Percentiles rank a stretch among this genome's conserved stretches.
phyloP scores from a whole-genome alignment of 2,113 vertebrate species.

The Engraulis encrasicolus region DNA sequence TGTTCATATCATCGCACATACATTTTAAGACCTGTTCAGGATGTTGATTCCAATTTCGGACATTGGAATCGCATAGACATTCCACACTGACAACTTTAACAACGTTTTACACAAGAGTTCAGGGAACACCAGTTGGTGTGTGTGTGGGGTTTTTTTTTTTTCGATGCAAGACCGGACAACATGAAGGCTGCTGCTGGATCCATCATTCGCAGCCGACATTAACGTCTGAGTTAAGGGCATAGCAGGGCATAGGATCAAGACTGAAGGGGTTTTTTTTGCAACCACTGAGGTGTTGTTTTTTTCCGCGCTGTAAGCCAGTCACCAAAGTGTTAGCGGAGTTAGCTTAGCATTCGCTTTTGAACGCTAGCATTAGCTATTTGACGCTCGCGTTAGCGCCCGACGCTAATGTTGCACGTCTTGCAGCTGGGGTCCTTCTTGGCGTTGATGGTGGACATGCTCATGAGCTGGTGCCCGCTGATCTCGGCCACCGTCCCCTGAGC shows the following conservation, averaged over 20 bases:
- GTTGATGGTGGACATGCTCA: conserved; percentile 95
- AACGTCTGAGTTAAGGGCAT: conserved; percentile 18
- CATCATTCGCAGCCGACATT: not conserved
- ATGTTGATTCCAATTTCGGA: not conserved
- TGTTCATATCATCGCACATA: not conserved
- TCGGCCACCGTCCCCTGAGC: conserved; percentile 88
- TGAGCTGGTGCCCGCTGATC: conserved; percentile 97
- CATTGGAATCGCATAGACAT: not conserved
- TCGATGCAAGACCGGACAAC: not conserved
- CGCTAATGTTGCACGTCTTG: conserved; percentile 99
- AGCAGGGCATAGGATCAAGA: conserved; percentile 11
- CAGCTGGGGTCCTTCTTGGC: conserved; percentile 99
- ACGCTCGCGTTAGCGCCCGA: conserved; percentile 84
- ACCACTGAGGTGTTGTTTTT: not conserved
- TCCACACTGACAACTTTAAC: not conserved
- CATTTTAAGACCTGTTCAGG: conserved; percentile 12
- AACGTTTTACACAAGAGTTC: conserved; percentile 14
- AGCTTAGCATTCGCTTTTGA: conserved; percentile 4
- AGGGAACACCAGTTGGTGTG: not conserved
- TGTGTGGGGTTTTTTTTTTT: no score
- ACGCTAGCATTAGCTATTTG: no score
- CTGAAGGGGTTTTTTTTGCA: conserved; percentile 19
- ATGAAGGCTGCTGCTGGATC: not conserved
- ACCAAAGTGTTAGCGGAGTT: not conserved
- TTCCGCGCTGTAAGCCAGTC: no score